These are phyloP conservation scores for Phycodurus eques DNA, from an alignment of 2,113 vertebrate genomes.

Conservation along the genomic window DNA sequence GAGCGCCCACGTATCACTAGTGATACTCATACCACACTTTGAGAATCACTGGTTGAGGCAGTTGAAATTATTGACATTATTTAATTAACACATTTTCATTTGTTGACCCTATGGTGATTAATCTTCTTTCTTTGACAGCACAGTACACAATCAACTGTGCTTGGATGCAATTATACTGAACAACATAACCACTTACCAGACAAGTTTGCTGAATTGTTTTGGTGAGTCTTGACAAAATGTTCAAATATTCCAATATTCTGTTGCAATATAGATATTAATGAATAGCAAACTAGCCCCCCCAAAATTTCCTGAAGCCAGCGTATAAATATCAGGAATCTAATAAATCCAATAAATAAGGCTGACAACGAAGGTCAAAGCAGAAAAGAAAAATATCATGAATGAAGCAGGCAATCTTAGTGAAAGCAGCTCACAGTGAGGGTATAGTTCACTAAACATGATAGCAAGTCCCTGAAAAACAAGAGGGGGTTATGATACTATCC, in stretches of 20 bases:
- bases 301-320: constrained; percentile 14
- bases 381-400: constrained; percentile 46
- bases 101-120: neutral
- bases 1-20: too few relatives aligned
- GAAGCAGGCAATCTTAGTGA: constrained; percentile 36
- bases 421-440: constrained; percentile 34
- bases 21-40: too few relatives aligned
- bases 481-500: constrained; percentile 44
- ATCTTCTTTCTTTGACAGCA: neutral
- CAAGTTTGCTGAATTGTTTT: neutral
- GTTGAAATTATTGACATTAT: too few relatives aligned
- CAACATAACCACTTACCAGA: neutral
- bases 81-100: neutral
- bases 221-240: neutral
- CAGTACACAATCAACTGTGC: neutral
- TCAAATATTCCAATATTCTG: constrained; percentile 8
- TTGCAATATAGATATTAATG: constrained; percentile 30
- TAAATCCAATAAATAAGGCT: constrained; percentile 28
- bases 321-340: constrained; percentile 35
- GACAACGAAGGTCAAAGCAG: constrained; percentile 32
- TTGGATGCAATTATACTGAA: neutral
- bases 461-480: constrained; percentile 36
- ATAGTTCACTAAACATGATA: constrained; percentile 52
- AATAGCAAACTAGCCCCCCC: neutral
- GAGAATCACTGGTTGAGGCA: too few relatives aligned